These are phyloP conservation scores for Tenthredo distinguenda DNA, from an alignment of 2,888 invertebrate species.

Conservation along the genomic window DNA sequence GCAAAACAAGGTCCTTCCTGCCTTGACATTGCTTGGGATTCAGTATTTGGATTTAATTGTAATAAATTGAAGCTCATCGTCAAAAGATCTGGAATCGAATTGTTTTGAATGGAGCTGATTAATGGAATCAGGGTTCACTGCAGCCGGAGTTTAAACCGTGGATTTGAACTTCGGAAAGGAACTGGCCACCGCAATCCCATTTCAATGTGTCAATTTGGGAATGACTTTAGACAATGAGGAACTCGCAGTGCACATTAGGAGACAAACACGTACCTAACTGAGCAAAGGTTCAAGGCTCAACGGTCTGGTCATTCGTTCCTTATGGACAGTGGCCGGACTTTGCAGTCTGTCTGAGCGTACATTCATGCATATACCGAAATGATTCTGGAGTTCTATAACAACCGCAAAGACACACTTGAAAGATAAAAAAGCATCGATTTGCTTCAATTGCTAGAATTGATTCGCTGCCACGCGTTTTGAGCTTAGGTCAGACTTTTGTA, in stretches of 20 bases:
- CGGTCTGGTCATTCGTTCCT: neutral
- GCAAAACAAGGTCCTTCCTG: no score
- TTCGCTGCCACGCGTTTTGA: neutral
- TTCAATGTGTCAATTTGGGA: neutral
- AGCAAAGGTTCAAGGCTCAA: constrained; percentile 22
- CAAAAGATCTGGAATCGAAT: neutral
- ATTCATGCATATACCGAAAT: neutral
- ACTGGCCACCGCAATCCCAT: neutral
- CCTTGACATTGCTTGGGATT: neutral
- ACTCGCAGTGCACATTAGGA: neutral
- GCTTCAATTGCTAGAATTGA: neutral
- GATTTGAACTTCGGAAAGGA: neutral
- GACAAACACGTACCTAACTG: neutral
- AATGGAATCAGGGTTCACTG: neutral
- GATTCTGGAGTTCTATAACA: neutral
- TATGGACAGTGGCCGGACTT: constrained; percentile 7
- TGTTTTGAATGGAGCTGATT: neutral
- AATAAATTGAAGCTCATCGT: neutral
- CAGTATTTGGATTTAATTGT: neutral
- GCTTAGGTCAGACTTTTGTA: neutral
- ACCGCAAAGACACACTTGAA: neutral
- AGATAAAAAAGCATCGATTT: neutral
- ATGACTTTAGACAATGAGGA: neutral
- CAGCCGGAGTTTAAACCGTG: neutral
- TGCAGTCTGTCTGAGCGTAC: neutral